phyloP scores from a whole-genome alignment of 2,113 vertebrate species.

The Scatophagus argus region DNA sequence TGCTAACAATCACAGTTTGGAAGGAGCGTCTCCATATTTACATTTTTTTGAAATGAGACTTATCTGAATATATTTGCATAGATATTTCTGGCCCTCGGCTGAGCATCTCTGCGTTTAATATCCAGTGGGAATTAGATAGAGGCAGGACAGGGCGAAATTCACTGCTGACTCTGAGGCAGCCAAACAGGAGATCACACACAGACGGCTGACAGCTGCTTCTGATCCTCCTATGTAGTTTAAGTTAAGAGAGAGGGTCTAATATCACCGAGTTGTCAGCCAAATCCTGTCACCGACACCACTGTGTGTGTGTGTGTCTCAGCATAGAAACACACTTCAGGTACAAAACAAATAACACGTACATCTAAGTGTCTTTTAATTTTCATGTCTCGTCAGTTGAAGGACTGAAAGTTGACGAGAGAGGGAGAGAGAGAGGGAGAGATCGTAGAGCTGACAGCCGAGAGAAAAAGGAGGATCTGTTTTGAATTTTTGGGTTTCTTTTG shows the following conservation, averaged over 20 bases:
- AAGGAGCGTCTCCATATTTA: constrained; percentile 37
- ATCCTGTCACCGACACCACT: constrained; percentile 44
- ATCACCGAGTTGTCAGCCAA: constrained; percentile 58
- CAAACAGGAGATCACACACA: constrained; percentile 16
- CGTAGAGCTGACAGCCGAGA: constrained; percentile 32
- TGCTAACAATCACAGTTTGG: constrained; percentile 11
- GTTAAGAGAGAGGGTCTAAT: constrained; percentile 60
- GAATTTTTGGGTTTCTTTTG: constrained; percentile 26
- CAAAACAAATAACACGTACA: constrained; percentile 54
- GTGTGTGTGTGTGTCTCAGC: constrained; percentile 36
- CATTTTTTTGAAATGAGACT: constrained; percentile 19
- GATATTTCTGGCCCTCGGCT: constrained; percentile 54
- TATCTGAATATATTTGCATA: constrained; percentile 68
- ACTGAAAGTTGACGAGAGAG: constrained; percentile 12
- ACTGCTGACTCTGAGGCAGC: constrained; percentile 51
- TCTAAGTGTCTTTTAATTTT: constrained; percentile 44
- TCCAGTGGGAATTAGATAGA: constrained; percentile 64
- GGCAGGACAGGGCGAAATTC: constrained; percentile 26
- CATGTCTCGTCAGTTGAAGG: constrained; percentile 34
- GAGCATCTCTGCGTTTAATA: constrained; percentile 27
- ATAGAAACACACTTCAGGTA: constrained; percentile 45
- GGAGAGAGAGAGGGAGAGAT: constrained; percentile 22
- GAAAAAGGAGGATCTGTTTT: constrained; percentile 46
- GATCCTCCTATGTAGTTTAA: constrained; percentile 58
- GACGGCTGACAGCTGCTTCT: constrained; percentile 64